A percentile compares a stretch with the other conserved stretches of the same genome.
These are phyloP conservation scores for Tenualosa ilisha DNA, from an alignment of 2,797 vertebrate species.

Conservation along the genomic window DNA sequence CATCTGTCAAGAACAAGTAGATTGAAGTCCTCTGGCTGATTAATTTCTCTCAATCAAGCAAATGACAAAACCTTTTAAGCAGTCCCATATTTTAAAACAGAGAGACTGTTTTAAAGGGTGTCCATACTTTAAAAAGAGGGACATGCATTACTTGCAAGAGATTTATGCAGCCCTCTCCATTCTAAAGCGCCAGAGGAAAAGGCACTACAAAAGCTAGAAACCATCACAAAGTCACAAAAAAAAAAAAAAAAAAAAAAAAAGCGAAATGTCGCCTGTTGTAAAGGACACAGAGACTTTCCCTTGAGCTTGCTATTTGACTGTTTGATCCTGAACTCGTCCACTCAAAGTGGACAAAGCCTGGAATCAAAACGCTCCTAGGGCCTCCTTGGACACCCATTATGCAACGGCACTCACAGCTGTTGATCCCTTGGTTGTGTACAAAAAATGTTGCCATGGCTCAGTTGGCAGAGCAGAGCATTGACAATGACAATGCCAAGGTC, in stretches of 20 bases:
- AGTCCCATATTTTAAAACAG: conserved; percentile 1
- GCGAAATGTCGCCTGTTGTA: not conserved
- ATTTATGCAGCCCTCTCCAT: not conserved
- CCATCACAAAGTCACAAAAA: not conserved
- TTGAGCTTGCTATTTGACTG: not conserved
- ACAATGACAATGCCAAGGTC: not conserved
- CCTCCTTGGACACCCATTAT: not conserved
- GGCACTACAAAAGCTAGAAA: not conserved
- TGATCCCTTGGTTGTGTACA: not conserved
- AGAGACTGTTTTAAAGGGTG: not conserved
- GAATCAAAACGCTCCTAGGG: not conserved
- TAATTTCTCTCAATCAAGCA: not conserved
- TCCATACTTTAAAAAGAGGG: not conserved
- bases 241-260: not conserved
- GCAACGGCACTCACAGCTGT: conserved; percentile 12
- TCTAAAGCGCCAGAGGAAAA: not conserved
- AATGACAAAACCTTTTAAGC: not conserved
- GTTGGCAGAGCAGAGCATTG: not conserved
- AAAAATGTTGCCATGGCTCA: conserved; percentile 7
- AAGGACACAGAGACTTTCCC: conserved; percentile 20
- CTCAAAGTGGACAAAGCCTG: not conserved
- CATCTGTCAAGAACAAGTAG: not conserved
- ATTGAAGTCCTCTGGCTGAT: not conserved
- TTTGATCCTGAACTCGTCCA: not conserved
- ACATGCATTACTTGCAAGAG: not conserved